Evolutionary conservation across 2,113 vertebrate genomes (phyloP), one percentile per base, ranked within the genome.

Genomic region (Colossoma macropomum): DNA sequence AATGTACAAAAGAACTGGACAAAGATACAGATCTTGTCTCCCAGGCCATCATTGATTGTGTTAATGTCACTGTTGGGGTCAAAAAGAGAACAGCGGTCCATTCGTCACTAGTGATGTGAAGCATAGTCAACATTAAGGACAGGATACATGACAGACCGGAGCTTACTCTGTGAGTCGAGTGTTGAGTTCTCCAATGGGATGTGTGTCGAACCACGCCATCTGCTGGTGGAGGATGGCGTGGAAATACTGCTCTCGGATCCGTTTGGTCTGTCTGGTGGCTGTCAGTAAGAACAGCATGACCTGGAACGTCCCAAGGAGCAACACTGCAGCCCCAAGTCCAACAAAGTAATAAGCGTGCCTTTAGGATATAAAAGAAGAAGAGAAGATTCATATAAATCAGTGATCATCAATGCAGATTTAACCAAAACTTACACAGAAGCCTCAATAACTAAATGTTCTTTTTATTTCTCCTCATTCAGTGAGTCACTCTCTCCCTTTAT

Each of bases 161-260:
- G 17, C 50, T 52, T 85, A 95, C 95, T 95, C 93, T 41, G 92
- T 95, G 56, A 95, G 81, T 83, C 92, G 92, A n/a, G 88, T 94
- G 85, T 94, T 95, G 73, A 96, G 27, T 0, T 77, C 90, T 80
- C 94, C 93, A 83, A 93, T 92, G 52, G 92, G 88, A 48, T 83
- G 92, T 1, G 87, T 87, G 75, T 96, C 94, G 91, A 95, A 96
- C 95, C 93, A 96, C 79, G 92, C 86, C 93, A 95, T 95, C 19
- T 93, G 91, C 84, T 95, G 94, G 77, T 95, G 94, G 23, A 95
- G 92, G 34, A 95, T 90, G 62, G 95, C 92, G 85, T 92, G 92
- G 84, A 95, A 96, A 85, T 92, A 94, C 75, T 91, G 93, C 69
- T 91, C 86, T 6, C 92, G 89, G 80, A 95, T 95, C 70, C 93